Percentiles rank a stretch among this genome's conserved stretches.
Conservation (phyloP, 2,888 invertebrate species). For the Cactoblastis cactorum region DNA sequence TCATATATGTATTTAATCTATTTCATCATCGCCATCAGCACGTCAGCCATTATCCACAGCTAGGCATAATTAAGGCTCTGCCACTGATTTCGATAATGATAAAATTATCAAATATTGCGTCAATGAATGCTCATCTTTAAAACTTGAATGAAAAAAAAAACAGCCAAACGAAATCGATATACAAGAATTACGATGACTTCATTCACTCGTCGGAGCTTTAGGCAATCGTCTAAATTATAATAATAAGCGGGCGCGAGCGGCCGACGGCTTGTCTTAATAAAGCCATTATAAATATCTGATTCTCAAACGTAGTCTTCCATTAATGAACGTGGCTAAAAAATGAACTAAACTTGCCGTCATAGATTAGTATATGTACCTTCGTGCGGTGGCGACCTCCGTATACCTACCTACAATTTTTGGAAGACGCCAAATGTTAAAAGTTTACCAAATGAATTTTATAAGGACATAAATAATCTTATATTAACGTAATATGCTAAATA, state of each 20-base stretch:
- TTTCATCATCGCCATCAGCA: too few species aligned
- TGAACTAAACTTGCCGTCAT: too few species aligned
- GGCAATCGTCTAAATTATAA: conserved; percentile 78
- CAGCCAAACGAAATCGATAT: conserved; percentile 37
- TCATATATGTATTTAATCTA: too few species aligned
- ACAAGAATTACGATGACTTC: conserved; percentile 65
- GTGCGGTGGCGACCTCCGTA: too few species aligned
- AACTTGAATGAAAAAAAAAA: conserved; percentile 15
- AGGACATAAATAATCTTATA: conserved; percentile 43
- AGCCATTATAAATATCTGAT: conserved; percentile 78
- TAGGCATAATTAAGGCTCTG: too few species aligned
- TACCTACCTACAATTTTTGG: too few species aligned
- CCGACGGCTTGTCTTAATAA: conserved; percentile 72
- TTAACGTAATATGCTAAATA: conserved; percentile 24
- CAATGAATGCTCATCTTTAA: background rate
- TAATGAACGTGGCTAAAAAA: too few species aligned
- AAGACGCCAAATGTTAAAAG: conserved; percentile 64
- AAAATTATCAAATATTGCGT: background rate
- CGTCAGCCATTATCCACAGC: too few species aligned
- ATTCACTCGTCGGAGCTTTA: conserved; percentile 65
- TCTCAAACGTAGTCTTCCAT: too few species aligned
- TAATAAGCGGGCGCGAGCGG: conserved; percentile 76
- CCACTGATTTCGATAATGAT: background rate
- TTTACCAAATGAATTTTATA: conserved; percentile 51
- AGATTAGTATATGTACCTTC: too few species aligned